phyloP scores from a whole-genome alignment of 1,140 invertebrate genomes.

The Drosophila eugracilis region DNA sequence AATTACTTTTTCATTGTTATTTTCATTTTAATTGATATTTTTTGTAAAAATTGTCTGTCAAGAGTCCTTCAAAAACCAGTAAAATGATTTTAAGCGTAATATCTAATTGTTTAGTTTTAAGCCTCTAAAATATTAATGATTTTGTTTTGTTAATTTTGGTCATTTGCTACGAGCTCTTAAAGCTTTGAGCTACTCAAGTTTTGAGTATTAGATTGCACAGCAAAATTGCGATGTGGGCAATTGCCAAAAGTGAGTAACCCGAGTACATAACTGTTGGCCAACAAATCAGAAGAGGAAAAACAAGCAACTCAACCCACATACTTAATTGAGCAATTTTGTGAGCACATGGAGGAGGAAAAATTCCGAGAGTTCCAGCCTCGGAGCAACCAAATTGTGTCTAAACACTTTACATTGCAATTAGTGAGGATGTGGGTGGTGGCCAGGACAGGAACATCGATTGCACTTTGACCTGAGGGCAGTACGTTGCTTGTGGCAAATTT shows the following conservation, averaged over 20 bases:
- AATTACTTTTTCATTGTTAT: background rate
- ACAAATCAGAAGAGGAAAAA: conserved; percentile 9
- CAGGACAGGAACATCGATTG: background rate
- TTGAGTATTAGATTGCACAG: no score
- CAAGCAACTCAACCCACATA: conserved; percentile 19
- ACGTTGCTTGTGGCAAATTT: conserved; percentile 23
- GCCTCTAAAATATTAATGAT: no score
- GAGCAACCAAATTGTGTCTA: conserved; percentile 61
- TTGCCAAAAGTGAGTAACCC: conserved; percentile 31
- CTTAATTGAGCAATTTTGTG: conserved; percentile 59
- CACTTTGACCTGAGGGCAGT: conserved; percentile 13
- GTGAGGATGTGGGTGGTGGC: conserved; percentile 15
- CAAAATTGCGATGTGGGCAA: conserved; percentile 1
- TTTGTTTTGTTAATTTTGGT: no score
- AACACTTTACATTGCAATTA: conserved; percentile 76
- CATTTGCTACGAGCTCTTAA: background rate
- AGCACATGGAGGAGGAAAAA: background rate
- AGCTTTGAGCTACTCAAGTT: no score
- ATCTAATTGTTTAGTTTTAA: no score
- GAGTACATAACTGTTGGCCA: conserved; percentile 18
- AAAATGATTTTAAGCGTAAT: no score
- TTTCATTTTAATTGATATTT: background rate
- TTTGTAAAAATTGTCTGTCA: background rate
- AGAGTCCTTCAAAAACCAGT: background rate
- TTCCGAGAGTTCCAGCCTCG: conserved; percentile 8